Evolutionary conservation across 2,113 vertebrate genomes (phyloP).

Genomic region (Ptychochromis oligacanthus): DNA sequence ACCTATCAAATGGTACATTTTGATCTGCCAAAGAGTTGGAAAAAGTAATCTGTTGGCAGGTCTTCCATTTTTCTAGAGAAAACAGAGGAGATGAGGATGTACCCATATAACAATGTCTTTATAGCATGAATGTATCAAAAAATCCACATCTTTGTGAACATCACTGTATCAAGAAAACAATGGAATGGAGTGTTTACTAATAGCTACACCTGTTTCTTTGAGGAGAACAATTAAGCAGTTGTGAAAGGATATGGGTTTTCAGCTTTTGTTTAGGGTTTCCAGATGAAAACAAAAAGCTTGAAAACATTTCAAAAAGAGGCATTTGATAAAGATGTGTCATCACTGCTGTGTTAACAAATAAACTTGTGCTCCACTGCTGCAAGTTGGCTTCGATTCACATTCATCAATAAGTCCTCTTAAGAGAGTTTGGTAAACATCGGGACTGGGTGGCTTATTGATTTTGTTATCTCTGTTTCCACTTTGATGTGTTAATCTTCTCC

Average conservation of each 20-base stretch:
- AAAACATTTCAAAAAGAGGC: constrained; percentile 2
- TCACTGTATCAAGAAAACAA: not conserved
- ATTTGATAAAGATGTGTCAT: not conserved
- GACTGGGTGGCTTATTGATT: constrained; percentile 71
- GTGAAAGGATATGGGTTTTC: not conserved
- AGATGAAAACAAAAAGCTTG: not conserved
- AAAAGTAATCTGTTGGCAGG: constrained; percentile 44
- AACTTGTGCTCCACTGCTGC: constrained; percentile 25
- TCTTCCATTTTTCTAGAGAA: constrained; percentile 16
- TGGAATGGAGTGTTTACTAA: not conserved
- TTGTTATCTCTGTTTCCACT: constrained; percentile 61
- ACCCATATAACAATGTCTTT: constrained; percentile 13
- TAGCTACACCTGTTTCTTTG: not conserved
- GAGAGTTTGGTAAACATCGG: constrained; percentile 67
- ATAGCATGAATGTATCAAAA: not conserved
- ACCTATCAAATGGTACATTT: constrained; percentile 51
- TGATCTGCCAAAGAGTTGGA: constrained; percentile 40
- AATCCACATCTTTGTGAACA: not conserved
- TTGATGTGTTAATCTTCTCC: constrained; percentile 66
- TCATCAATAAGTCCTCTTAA: constrained; percentile 62
- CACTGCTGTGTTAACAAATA: constrained; percentile 41
- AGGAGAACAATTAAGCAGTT: not conserved
- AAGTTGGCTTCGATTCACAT: constrained; percentile 54
- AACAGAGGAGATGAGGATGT: constrained; percentile 6
- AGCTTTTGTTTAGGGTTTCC: not conserved